Conservation (phyloP, 2,113 vertebrate species). For the Probosciger aterrimus region DNA sequence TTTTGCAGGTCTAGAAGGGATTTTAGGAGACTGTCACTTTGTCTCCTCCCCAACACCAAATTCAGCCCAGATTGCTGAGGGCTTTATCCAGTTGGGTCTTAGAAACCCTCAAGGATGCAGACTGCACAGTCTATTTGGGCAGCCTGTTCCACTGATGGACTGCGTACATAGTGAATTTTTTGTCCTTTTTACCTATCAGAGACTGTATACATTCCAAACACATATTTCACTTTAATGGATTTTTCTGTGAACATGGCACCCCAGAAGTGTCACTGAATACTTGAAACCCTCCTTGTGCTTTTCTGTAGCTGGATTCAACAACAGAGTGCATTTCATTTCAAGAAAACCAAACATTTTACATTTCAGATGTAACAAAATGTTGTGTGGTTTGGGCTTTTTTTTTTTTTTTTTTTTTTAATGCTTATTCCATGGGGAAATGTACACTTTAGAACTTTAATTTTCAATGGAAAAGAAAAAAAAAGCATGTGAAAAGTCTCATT, state of each 20-base stretch:
- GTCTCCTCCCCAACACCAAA: not conserved
- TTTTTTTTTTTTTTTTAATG: not conserved
- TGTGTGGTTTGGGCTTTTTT: accelerated
- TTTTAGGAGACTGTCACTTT: not conserved
- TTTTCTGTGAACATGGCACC: not conserved
- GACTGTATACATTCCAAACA: not conserved
- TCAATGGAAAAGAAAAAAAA: not conserved
- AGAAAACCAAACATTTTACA: not conserved
- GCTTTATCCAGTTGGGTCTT: not conserved
- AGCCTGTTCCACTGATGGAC: not conserved
- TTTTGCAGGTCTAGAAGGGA: not conserved
- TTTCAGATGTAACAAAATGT: not conserved
- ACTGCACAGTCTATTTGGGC: not conserved
- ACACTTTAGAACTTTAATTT: not conserved
- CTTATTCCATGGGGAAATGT: not conserved
- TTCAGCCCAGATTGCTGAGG: not conserved
- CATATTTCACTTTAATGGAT: not conserved
- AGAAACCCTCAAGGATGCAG: not conserved
- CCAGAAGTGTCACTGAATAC: not conserved
- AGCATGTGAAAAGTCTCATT: not conserved
- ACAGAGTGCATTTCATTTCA: not conserved
- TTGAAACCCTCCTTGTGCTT: not conserved
- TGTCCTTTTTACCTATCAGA: not conserved
- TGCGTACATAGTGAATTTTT: not conserved
- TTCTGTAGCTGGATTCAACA: not conserved